Conservation (phyloP, 2,113 vertebrate species). For the Gallinago jamesoni region DNA sequence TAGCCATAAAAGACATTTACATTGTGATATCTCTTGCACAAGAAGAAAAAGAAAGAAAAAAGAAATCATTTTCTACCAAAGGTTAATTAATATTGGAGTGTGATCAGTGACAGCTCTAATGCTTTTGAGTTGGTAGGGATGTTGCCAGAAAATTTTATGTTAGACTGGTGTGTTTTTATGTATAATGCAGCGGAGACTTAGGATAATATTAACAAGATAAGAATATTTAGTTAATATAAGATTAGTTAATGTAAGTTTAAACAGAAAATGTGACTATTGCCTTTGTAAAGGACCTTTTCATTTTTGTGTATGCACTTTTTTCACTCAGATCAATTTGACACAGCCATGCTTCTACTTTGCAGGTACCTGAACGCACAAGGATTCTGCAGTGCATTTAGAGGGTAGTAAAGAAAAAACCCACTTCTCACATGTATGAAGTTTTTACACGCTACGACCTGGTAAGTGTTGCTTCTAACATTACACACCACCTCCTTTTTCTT, state of each 20-base stretch:
- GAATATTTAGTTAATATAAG: neutral
- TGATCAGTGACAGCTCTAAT: neutral
- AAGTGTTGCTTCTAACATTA: neutral
- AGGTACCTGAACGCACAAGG: neutral
- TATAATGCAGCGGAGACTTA: neutral
- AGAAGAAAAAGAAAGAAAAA: neutral
- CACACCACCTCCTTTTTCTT: neutral
- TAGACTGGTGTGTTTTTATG: neutral
- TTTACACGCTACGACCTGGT: neutral
- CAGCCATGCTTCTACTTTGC: neutral
- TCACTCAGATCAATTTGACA: neutral
- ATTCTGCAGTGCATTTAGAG: neutral
- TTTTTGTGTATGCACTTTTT: neutral
- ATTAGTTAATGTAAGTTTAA: neutral
- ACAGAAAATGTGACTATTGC: neutral
- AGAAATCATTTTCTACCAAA: neutral
- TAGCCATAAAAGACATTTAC: rapidly evolving
- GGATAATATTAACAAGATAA: neutral
- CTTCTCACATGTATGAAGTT: neutral
- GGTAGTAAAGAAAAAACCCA: neutral
- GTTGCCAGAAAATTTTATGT: neutral
- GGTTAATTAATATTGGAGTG: neutral
- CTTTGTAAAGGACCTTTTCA: neutral
- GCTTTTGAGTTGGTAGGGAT: neutral
- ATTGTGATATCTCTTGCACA: neutral